Base-by-base conservation (phyloP, 2,113 vertebrate species). In the Ia io region DNA sequence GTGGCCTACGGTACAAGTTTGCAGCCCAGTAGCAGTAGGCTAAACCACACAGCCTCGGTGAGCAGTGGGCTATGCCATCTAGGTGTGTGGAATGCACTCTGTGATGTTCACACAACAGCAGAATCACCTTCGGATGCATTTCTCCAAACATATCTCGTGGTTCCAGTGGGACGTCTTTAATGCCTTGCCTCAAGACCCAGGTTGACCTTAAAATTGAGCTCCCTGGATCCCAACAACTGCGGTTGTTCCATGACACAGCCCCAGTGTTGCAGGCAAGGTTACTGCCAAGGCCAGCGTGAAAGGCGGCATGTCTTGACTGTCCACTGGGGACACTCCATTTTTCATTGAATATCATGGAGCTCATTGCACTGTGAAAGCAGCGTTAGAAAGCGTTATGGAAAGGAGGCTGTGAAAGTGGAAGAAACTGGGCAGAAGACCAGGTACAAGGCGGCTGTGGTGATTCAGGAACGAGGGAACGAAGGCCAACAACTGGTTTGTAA, bases 241-340 rank as follows among this genome's bases (percentile, higher is more conserved):
- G 16, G 1, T 14, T 22, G 1, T n/a, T 44, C 7, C 12, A 22
- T 5, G 6, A 53, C 3, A 30, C 14, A 32, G 6, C n/a, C 13
- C 4, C 9, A 9, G 17, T 47, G 44, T 35, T 23, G 32, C 12
- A 69, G 17, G 9, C 3, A 56, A 25, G 25, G 16, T 63, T 69
- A 51, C 63, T 23, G 18, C 11, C 42, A 37, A 17, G 7, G 11
- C 17, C 3, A 51, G 61, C 37, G 51, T 6, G 7, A 40, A 88
- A 35, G 61, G 17, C 1, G 1, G 2, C 8, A 4, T 35, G 23
- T 44, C 5, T 12, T 25, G 0, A 5, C 20, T 53, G 9, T 0
- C 9, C 44, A 32, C 30, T 22, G 6, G 47, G 37, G 42, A 20
- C 10, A 8, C 11, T 14, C 74, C 49, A 7, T 32, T 73, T 47